Evolutionary conservation across 2,888 invertebrate genomes (phyloP).

Genomic region (Alentia gelatinosa): DNA sequence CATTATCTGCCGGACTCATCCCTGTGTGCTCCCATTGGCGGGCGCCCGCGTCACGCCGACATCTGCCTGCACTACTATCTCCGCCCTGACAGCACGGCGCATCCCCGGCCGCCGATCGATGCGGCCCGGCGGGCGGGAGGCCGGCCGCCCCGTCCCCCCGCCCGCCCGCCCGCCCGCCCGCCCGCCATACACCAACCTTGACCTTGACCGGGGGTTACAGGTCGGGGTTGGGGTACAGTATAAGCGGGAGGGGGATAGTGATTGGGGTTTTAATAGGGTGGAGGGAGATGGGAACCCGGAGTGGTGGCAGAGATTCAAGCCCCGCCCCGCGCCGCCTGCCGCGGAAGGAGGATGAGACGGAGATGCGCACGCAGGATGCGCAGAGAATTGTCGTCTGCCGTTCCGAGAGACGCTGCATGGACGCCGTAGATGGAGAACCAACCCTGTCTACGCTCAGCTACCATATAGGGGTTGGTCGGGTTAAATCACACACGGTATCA

Average conservation of each 20-base stretch:
- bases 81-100: background rate
- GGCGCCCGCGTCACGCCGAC: background rate
- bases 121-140: background rate
- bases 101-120: background rate
- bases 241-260: background rate
- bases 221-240: background rate
- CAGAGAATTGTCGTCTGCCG: too few relatives aligned
- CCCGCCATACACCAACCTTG: background rate
- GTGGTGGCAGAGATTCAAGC: background rate
- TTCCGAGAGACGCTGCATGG: too few relatives aligned
- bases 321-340: background rate
- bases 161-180: background rate
- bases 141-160: background rate
- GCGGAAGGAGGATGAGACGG: background rate
- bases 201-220: background rate
- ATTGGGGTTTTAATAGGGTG: too few relatives aligned
- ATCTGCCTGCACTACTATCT: background rate
- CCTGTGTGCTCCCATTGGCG: background rate
- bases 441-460: too few relatives aligned
- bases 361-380: background rate
- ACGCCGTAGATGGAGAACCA: too few relatives aligned
- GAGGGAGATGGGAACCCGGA: background rate
- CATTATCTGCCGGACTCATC: background rate
- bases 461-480: too few relatives aligned
- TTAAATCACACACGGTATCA: too few relatives aligned